Evolutionary conservation across 1,140 invertebrate species (phyloP).

Genomic region (Drosophila bocqueti): DNA sequence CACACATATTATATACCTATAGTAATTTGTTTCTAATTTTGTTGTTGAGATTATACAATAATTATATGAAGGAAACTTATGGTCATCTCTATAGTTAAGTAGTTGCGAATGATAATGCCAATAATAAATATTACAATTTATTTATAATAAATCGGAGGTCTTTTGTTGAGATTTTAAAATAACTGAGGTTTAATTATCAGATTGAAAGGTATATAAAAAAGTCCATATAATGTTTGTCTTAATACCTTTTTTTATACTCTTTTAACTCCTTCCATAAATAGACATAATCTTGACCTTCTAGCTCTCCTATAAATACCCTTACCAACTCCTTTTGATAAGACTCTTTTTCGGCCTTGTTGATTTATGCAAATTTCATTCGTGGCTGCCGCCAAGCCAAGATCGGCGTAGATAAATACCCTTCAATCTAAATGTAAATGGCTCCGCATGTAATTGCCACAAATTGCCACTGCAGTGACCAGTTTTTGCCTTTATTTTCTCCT

Average conservation of each 20-base stretch:
- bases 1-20: background rate
- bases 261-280: background rate
- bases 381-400: constrained; percentile 31
- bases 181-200: background rate
- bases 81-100: too few relatives aligned
- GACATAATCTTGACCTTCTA: background rate
- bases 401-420: constrained; percentile 79
- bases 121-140: background rate
- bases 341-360: constrained; percentile 46
- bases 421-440: constrained; percentile 84
- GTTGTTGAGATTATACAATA: too few relatives aligned
- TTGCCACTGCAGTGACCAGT: constrained; percentile 84
- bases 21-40: background rate
- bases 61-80: too few relatives aligned
- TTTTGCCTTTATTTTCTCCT: constrained; percentile 43
- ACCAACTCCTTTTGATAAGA: constrained; percentile 28
- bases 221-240: too few relatives aligned
- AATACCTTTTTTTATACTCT: background rate
- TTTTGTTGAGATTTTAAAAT: background rate
- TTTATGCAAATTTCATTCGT: constrained; percentile 58
- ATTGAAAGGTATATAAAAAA: background rate
- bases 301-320: background rate
- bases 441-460: constrained; percentile 84
- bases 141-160: background rate
- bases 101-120: background rate